Base-by-base conservation (phyloP, 2,888 invertebrate species). In the Trypoxylon attenuatum region DNA sequence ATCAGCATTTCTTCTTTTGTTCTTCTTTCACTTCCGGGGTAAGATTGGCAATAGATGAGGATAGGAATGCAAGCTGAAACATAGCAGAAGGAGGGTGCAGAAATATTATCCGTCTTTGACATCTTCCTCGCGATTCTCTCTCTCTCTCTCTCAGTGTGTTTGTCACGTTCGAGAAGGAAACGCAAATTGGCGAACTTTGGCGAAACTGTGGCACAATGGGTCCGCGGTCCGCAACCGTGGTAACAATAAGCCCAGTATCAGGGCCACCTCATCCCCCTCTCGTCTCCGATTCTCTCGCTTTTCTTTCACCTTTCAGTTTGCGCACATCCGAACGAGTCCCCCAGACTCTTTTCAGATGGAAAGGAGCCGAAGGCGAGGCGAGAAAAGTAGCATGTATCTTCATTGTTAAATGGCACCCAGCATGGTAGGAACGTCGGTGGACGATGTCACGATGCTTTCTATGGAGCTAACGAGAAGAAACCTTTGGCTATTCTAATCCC, bases 101-200 rank as follows among this genome's bases (percentile, higher is more conserved):
- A 70, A 57, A 71, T 66, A 71, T 66, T 69, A 62, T 66, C 52
- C 23, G 52, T 23, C 19, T 55, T 25, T 43, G 50, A 29, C 33
- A 46, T 38, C 39, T 27, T 27, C 27, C 27, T 4, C 27, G 1
- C n/a, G 6, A 1, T 4, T 27, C n/a, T 27, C n/a, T 27, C n/a
- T 27, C 27, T 27, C n/a, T 27, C 53, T 45, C 58, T 39, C 39
- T 18, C 38, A 41, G 29, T 38, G 25, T 57, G 59, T 63, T 66
- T 63, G 68, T 62, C 61, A 52, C 52, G 50, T 63, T 63, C 25
- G 50, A 23, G 65, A 63, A 51, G 50, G 61, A 65, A 63, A 73
- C 65, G 62, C 67, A 77, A 77, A 77, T 77, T 77, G 69, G 71
- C 66, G 71, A 77, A 77, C 73, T 76, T 71, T 57, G 47, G 41